Conservation (phyloP, 2,888 invertebrate genomes). For the Oeneis ivallda region DNA sequence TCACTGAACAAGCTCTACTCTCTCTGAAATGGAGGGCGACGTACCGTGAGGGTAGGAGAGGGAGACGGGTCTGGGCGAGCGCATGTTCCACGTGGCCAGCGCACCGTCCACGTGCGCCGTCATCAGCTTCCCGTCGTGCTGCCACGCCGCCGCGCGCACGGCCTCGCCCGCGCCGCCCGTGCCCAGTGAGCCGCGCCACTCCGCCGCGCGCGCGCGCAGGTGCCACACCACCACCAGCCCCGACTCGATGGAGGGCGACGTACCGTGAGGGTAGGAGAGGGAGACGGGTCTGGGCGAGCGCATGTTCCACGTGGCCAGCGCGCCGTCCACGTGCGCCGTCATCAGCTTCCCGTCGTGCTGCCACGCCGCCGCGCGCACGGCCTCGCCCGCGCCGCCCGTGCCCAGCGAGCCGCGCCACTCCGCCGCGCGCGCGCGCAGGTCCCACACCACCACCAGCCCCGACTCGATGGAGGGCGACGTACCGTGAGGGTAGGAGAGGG, state of each 20-base stretch:
- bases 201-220: slow-evolving; percentile 91
- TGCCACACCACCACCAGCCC: slow-evolving; percentile 98
- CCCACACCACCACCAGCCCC: slow-evolving; percentile 97
- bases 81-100: slow-evolving; percentile 95
- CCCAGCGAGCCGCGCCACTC: slow-evolving; percentile 93
- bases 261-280: slow-evolving; percentile 95
- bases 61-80: slow-evolving; percentile 89
- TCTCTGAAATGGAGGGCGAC: too few relatives aligned
- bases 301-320: slow-evolving; percentile 95
- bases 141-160: slow-evolving; percentile 95
- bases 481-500: slow-evolving; percentile 96
- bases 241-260: slow-evolving; percentile 90
- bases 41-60: slow-evolving; percentile 96
- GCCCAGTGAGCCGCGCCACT: slow-evolving; percentile 91
- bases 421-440: slow-evolving; percentile 91
- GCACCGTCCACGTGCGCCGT: slow-evolving; percentile 98
- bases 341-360: slow-evolving; percentile 99
- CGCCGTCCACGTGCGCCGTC: slow-evolving; percentile 97
- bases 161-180: slow-evolving; percentile 89
- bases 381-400: slow-evolving; percentile 88
- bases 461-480: slow-evolving; percentile 90
- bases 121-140: slow-evolving; percentile 99
- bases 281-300: slow-evolving; percentile 89
- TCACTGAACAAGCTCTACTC: too few relatives aligned
- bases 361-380: slow-evolving; percentile 95